Conservation (phyloP, 2,113 vertebrate species). For the Oryzias melastigma region DNA sequence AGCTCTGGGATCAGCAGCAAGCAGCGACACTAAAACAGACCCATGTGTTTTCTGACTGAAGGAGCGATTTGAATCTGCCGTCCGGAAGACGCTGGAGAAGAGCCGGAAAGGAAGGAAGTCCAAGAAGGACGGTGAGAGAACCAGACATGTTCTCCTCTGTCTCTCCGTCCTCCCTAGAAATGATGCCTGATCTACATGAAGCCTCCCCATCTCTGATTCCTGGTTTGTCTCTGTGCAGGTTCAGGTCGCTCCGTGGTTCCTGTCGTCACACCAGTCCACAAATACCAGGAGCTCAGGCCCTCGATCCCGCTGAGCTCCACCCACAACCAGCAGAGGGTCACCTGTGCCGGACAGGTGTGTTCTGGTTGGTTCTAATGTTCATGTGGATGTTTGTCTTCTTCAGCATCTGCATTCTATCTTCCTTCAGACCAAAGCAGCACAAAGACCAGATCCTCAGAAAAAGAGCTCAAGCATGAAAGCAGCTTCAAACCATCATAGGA, state of each 20-base stretch:
- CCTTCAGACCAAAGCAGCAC: slow-evolving; percentile 44
- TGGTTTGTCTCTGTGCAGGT: no score
- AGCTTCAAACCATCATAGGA: no score
- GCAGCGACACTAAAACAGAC: no score
- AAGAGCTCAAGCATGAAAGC: slow-evolving; percentile 25
- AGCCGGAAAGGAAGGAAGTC: slow-evolving; percentile 85
- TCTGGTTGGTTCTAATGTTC: neutral
- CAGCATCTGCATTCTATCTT: slow-evolving; percentile 3
- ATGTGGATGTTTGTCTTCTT: neutral
- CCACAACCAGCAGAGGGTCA: slow-evolving; percentile 38
- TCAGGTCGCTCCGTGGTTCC: no score
- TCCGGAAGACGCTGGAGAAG: slow-evolving; percentile 87
- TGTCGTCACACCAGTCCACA: no score
- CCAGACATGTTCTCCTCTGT: neutral
- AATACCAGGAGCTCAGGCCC: slow-evolving; percentile 34
- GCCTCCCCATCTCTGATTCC: slow-evolving; percentile 58
- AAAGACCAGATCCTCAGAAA: slow-evolving; percentile 8
- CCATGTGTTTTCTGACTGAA: slow-evolving; percentile 49
- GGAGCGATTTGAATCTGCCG: slow-evolving; percentile 90
- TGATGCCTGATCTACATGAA: slow-evolving; percentile 57
- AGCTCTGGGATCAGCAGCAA: no score
- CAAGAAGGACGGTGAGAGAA: slow-evolving; percentile 74
- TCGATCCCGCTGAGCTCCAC: slow-evolving; percentile 30
- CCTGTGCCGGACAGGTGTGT: slow-evolving; percentile 56
- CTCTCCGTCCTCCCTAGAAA: neutral